Evolutionary conservation across 2,797 vertebrate genomes (phyloP), one percentile per base, ranked within the genome.

Genomic region (Lepilemur ruficaudatus): DNA sequence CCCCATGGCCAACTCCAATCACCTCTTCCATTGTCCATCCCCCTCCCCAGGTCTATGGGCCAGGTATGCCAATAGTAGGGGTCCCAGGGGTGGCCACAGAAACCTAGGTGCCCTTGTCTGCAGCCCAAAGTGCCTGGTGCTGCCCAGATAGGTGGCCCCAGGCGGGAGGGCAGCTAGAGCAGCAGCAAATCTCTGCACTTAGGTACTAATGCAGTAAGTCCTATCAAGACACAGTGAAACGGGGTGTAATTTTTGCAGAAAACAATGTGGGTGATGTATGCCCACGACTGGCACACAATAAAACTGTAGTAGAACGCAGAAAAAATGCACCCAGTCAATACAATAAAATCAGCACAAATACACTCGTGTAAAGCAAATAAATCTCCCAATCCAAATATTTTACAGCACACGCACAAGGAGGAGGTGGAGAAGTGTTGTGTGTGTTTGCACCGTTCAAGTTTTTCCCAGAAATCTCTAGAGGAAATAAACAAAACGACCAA

Each of bases 241-340:
- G 46, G 98, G 98, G 98, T 90, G 97, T 98, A 98, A 98, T 99
- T 99, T 98, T 98, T 98, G 97, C 6, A 57, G 98, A 98, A 98
- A 98, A 98, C 98, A 98, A 98, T 98, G 97, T 76, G 89, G 93
- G 98, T 99, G 98, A 99, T 98, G 98, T 98, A 98, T 98, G 98
- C 98, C 96, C 87, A 93, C 97, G 98, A 98, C 98, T 96, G 97
- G 96, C 83, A 87, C 97, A 98, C 98, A 98, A 98, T 98, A 98
- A 98, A 98, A 98, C 98, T 98, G 98, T 98, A 98, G 98, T 97
- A 97, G 93, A 97, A 97, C 30, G 84, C 94, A 98, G 98, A 95
- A 98, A 98, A 98, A 98, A 98, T 98, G 97, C 96, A 95, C 97
- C 97, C 97, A 98, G 98, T 98, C 97, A 98, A 98, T 98, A 98